Evolutionary conservation across 2,888 invertebrate species (phyloP), one percentile per base, ranked within the genome.

Genomic region (Entomobrya proxima): DNA sequence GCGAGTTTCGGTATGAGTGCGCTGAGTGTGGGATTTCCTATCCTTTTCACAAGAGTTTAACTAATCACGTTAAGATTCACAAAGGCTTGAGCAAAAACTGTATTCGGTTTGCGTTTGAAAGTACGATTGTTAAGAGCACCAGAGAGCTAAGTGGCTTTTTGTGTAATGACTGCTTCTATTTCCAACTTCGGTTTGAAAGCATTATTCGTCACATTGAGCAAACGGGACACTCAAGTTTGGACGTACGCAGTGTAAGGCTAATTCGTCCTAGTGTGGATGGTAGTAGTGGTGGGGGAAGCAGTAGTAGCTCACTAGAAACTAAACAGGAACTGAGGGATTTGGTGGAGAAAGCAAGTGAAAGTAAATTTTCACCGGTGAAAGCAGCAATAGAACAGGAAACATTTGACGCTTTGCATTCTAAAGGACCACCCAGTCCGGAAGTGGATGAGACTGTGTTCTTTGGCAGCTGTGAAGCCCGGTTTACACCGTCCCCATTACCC

Each of bases 1-100:
- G 96, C 0, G 96, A 97, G 92, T 95, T 94, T 89, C 93, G 94
- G 79, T 94, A 94, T 86, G 91, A 92, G 27, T 96, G 96, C 91
- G 93, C 93, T 0, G 92, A 92, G 67, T 96, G 96, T 61, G 40
- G 64, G 0, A 24, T 47, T 3, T 58, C 86, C 6, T 86, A 80
- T 18, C 85, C 87, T 1, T 47, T 80, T 18, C 47, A 82, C 0
- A 86, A 83, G 61, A 77, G 74, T 0, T 50, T 85, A 40, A 44
- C 52, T 1, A 86, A 79, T 76, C 88, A 88, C 52, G 52, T 79
- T 7, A 88, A 88, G 52, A 44, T 72, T 13, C 88, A 88, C 44
- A 86, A 85, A 30, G 86, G 86, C 2, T 37, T 77, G 0, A 11
- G 75, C 7, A 86, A 84, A 61, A 55, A 52, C 32, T 64, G 64